Base-by-base conservation (phyloP, 1,140 invertebrate species). In the Brachionus rubens region DNA sequence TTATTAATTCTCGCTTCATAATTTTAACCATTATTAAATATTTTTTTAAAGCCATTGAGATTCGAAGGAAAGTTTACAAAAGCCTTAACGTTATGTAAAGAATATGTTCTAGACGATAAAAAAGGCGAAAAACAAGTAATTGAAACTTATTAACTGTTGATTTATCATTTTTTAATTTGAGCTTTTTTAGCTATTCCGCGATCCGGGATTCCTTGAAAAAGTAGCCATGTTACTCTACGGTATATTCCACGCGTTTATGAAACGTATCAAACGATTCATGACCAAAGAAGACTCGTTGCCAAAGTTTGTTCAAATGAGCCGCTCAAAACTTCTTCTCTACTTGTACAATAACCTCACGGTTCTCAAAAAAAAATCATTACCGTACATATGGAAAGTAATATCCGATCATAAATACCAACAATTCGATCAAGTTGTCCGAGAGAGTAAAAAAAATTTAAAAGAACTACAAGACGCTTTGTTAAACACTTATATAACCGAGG, bases 381-480 rank as follows among this genome's bases (percentile, higher is more conserved):
- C 68, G 6, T 50, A 28, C 16, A 21, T 72, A 10, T 72, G 68
- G 68, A 48, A 50, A 24, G 41, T 50, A 21, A 33, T 72, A 21
- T 12, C 28, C 5, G 16, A 72, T 19, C 46, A 50, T 14, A 72
- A 72, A 41, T 72, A 50, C 28, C n/a, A 19, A 9, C 46, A 48
- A 72, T 12, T 50, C 33, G 46, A 28, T 48, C 68, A 72, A 72
- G 24, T 16, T 48, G 28, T 72, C 41, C 7, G 16, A 41, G 68
- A 72, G 28, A 72, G 68, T 36, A 47, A 48, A 41, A 72, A 72
- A 30, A 72, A 72, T 72, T 30, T 72, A 21, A 72, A 50, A 36
- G 46, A 33, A 10, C 12, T 72, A 24, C 68, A 72, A 36, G 50
- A 54, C 28, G 28, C 9, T 28, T 30, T 72, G 21, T 19, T 72